Evolutionary conservation across 2,113 vertebrate species (phyloP).

Genomic region (Symphodus melops): DNA sequence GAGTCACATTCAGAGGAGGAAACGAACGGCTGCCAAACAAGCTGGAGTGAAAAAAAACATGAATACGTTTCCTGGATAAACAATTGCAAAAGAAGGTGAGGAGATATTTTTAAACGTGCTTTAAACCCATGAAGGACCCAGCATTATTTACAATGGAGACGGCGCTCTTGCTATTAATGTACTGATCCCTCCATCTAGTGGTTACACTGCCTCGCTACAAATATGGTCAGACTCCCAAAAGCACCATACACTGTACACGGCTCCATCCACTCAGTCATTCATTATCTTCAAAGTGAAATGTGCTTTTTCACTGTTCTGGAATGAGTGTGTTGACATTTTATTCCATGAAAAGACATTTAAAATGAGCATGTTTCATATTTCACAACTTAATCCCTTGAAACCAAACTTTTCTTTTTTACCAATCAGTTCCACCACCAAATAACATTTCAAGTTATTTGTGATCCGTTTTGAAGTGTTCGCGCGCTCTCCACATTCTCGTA

Average conservation of each 20-base stretch:
- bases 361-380: too few relatives aligned
- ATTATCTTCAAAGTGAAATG: too few relatives aligned
- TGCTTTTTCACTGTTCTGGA: too few relatives aligned
- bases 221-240: neutral
- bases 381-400: too few relatives aligned
- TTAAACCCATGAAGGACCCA: neutral
- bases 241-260: too few relatives aligned
- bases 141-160: neutral
- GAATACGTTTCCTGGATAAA: neutral
- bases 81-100: neutral
- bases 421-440: too few relatives aligned
- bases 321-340: too few relatives aligned
- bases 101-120: neutral
- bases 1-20: neutral
- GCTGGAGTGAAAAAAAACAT: neutral
- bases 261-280: too few relatives aligned
- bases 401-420: too few relatives aligned
- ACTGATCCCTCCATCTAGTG: conserved; percentile 75
- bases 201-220: conserved; percentile 55
- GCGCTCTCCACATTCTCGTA: neutral
- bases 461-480: neutral
- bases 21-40: neutral
- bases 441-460: too few relatives aligned
- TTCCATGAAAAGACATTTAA: too few relatives aligned
- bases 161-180: conserved; percentile 46